Conservation (phyloP, 2,113 vertebrate genomes). For the Copsychus sechellarum region DNA sequence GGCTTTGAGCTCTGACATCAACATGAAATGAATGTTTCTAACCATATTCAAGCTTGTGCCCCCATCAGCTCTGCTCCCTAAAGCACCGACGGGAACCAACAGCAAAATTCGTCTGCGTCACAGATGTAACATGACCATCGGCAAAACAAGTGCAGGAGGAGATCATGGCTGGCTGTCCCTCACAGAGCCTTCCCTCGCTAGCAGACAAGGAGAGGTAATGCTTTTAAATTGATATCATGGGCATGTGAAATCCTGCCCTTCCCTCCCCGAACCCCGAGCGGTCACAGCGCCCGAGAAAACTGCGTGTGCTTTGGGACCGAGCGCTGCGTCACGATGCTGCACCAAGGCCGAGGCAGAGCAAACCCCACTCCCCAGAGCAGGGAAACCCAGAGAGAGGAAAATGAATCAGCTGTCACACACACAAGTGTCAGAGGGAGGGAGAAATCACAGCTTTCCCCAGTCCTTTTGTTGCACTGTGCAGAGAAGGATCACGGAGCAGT, state of each 20-base stretch:
- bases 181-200: background rate
- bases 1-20: background rate
- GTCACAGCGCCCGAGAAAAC: background rate
- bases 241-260: background rate
- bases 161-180: conserved; percentile 27
- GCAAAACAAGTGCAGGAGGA: conserved; percentile 35
- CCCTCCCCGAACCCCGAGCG: background rate
- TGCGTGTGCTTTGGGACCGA: background rate
- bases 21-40: background rate
- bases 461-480: background rate
- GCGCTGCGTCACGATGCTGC: conserved; percentile 31
- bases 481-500: background rate
- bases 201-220: background rate
- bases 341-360: background rate
- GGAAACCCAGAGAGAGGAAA: background rate
- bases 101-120: conserved; percentile 66
- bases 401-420: conserved; percentile 17
- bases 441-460: background rate
- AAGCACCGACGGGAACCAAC: background rate
- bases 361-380: background rate
- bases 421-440: background rate
- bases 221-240: background rate
- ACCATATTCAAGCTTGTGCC: background rate
- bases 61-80: background rate
- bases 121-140: conserved; percentile 59